Conservation (phyloP, 2,888 invertebrate species). For the Digitonthophagus gazella region DNA sequence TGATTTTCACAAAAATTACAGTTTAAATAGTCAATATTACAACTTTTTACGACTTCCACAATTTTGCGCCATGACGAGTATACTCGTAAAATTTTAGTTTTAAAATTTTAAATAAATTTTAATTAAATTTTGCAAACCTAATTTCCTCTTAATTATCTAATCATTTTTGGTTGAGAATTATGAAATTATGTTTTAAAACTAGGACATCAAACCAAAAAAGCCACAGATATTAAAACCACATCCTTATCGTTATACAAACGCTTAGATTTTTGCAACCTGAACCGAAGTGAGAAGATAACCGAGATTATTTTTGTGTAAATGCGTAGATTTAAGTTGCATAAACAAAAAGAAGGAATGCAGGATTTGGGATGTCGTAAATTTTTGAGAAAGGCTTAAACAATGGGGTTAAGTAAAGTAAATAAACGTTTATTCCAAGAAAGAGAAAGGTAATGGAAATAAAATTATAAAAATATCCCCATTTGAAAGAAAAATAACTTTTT, state of each 20-base stretch:
- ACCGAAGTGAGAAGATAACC: not conserved
- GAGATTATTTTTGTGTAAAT: not conserved
- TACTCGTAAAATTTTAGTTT: no score
- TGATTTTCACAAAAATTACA: no score
- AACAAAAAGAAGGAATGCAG: not conserved
- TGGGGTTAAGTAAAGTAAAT: not conserved
- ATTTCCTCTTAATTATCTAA: no score
- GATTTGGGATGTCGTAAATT: not conserved
- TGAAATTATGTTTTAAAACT: not conserved
- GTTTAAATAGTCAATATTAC: no score
- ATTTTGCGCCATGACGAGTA: no score
- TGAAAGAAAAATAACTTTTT: no score
- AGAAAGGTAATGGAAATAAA: not conserved
- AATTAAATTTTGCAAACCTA: no score
- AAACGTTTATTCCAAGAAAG: not conserved
- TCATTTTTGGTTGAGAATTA: no score
- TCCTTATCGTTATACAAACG: not conserved
- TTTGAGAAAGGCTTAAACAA: not conserved
- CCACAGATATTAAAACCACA: not conserved
- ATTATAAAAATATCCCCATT: no score
- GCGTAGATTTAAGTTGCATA: not conserved
- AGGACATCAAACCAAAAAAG: slow-evolving; percentile 1
- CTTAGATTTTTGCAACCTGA: not conserved
- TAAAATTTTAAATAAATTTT: no score
- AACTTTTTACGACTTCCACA: no score